Evolutionary conservation across 2,113 vertebrate species (phyloP).

Genomic region (Thalassoma bifasciatum): DNA sequence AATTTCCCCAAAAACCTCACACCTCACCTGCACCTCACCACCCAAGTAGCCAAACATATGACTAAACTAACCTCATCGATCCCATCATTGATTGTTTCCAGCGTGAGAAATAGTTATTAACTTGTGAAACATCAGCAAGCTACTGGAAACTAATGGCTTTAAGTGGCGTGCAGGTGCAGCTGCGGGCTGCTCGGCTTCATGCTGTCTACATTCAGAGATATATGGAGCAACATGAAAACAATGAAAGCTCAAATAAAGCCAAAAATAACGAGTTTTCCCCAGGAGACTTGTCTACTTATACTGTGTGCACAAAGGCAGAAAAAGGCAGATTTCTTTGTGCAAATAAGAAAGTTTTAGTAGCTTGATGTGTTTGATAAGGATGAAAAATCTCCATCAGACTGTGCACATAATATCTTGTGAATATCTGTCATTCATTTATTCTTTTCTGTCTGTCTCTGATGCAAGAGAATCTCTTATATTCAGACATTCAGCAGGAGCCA

Average conservation of each 20-base stretch:
- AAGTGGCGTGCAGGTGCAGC: conserved; percentile 29
- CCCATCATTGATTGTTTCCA: conserved; percentile 18
- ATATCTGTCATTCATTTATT: conserved; percentile 1
- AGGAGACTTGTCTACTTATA: conserved; percentile 4
- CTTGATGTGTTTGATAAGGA: neutral
- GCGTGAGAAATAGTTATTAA: conserved; percentile 41
- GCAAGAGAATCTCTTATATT: neutral
- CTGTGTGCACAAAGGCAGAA: neutral
- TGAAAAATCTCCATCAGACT: neutral
- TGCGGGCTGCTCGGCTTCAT: conserved; percentile 17
- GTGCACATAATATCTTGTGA: neutral
- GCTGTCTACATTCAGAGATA: neutral
- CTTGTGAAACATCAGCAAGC: conserved; percentile 4
- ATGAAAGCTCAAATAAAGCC: conserved; percentile 9
- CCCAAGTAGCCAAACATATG: neutral
- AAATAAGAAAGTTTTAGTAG: neutral
- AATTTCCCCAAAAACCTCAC: neutral
- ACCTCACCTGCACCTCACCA: conserved; percentile 6
- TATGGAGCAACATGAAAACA: conserved; percentile 6
- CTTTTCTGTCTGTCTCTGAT: neutral
- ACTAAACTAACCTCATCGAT: conserved; percentile 18
- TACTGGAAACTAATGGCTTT: conserved; percentile 17
- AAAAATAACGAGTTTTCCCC: conserved; percentile 16
- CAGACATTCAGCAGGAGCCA: neutral
- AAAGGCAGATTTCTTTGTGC: neutral